Conservation (phyloP, 2,888 invertebrate species). For the Congeria kusceri region DNA sequence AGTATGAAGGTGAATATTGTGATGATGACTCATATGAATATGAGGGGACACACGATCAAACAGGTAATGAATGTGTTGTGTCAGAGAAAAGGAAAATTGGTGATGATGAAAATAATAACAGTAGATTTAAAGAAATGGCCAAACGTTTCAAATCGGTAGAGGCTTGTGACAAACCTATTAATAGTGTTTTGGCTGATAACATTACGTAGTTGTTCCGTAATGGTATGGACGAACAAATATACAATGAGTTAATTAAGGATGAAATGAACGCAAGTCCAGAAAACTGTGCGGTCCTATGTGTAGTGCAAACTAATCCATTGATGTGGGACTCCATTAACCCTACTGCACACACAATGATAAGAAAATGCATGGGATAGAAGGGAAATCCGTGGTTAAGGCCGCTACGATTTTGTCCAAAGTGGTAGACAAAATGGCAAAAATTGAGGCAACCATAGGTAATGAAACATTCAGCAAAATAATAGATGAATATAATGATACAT, state of each 20-base stretch:
- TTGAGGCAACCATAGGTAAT: constrained; percentile 9
- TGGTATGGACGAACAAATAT: constrained; percentile 42
- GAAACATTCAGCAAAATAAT: constrained; percentile 19
- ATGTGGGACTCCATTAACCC: constrained; percentile 45
- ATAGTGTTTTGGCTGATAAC: constrained; percentile 32
- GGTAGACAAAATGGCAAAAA: constrained; percentile 35
- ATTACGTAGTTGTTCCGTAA: constrained; percentile 42
- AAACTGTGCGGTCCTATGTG: constrained; percentile 38
- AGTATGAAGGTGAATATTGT: no score
- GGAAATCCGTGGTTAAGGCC: constrained; percentile 37
- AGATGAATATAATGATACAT: constrained; percentile 24
- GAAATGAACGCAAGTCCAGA: constrained; percentile 28
- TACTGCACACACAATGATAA: constrained; percentile 21
- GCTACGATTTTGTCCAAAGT: constrained; percentile 47
- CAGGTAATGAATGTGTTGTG: neutral
- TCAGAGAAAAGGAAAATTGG: neutral
- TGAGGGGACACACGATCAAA: no score
- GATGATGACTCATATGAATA: no score
- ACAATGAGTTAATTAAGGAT: constrained; percentile 35
- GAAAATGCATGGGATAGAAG: constrained; percentile 44
- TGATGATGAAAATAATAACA: constrained; percentile 22
- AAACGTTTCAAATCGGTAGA: constrained; percentile 39
- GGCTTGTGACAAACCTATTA: constrained; percentile 24
- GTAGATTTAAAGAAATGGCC: constrained; percentile 27
- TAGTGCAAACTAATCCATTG: constrained; percentile 35